phyloP scores from a whole-genome alignment of 2,113 vertebrate species.

The Anhinga anhinga region DNA sequence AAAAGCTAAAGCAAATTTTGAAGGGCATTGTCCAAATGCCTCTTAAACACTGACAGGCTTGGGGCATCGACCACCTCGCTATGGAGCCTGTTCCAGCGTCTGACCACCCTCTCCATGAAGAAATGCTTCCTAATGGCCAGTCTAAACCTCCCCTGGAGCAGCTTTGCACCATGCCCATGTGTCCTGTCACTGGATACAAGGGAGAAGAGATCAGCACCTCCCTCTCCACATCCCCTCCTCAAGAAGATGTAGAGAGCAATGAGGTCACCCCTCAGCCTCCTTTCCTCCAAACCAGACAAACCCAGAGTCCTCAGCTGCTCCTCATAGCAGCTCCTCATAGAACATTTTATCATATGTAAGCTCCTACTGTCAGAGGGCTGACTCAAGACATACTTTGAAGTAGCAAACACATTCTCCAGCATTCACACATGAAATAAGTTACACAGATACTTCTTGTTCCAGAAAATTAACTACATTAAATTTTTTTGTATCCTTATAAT shows the following conservation, averaged over 20 bases:
- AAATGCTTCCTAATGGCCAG: background rate
- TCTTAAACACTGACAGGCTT: background rate
- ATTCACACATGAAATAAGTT: background rate
- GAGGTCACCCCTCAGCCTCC: background rate
- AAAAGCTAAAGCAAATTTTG: background rate
- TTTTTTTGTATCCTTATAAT: background rate
- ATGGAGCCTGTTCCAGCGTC: background rate
- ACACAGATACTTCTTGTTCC: background rate
- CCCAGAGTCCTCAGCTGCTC: background rate
- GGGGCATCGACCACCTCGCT: rapidly evolving
- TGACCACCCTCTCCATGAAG: background rate
- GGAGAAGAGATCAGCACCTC: background rate
- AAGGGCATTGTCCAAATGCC: background rate
- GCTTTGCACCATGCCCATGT: background rate
- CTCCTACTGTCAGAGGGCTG: background rate
- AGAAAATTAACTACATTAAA: background rate
- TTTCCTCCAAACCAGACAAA: background rate
- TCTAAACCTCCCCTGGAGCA: background rate
- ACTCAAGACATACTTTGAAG: background rate
- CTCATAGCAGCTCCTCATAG: background rate
- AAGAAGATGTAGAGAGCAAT: background rate
- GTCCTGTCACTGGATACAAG: background rate
- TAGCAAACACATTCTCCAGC: background rate
- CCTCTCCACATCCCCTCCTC: background rate
- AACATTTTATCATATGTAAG: background rate